Evolutionary conservation across 2,797 vertebrate genomes (phyloP).

Genomic region (Sparus aurata): DNA sequence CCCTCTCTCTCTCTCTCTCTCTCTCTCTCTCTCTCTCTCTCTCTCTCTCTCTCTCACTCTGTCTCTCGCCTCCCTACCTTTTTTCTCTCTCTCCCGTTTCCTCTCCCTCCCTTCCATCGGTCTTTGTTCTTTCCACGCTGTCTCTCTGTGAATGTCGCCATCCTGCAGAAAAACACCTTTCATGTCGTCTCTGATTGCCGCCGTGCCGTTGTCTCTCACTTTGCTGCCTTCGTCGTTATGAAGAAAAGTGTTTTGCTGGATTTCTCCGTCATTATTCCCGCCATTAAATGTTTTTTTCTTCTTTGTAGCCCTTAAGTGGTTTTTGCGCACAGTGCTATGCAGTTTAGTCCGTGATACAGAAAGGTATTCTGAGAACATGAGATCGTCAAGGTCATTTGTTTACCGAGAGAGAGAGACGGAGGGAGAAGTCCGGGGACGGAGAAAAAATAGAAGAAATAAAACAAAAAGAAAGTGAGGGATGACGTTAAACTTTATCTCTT

Average conservation of each 20-base stretch:
- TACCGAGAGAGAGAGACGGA: constrained; percentile 14
- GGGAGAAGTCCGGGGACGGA: neutral
- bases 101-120: constrained; percentile 36
- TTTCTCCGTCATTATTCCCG: constrained; percentile 26
- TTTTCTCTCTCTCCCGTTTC: constrained; percentile 17
- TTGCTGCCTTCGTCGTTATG: constrained; percentile 25
- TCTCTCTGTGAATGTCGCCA: constrained; percentile 41
- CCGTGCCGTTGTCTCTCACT: constrained; percentile 34
- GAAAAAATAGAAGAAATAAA: neutral
- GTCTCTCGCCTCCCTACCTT: too few species aligned
- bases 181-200: constrained; percentile 51
- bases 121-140: constrained; percentile 55
- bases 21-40: constrained; percentile 18
- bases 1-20: constrained; percentile 13
- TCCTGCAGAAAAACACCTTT: constrained; percentile 57
- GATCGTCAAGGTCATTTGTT: constrained; percentile 45
- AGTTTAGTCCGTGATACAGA: constrained; percentile 7
- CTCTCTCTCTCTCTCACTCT: constrained; percentile 1
- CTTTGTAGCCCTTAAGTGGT: neutral
- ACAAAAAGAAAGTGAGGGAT: constrained; percentile 34
- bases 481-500: constrained; percentile 54
- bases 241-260: constrained; percentile 23
- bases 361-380: constrained; percentile 11
- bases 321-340: neutral
- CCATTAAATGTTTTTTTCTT: neutral